A percentile compares a stretch with the other conserved stretches of the same genome.
These are phyloP conservation scores for Ceyx erithaca DNA, from an alignment of 2,797 vertebrate species.

Conservation along the genomic window DNA sequence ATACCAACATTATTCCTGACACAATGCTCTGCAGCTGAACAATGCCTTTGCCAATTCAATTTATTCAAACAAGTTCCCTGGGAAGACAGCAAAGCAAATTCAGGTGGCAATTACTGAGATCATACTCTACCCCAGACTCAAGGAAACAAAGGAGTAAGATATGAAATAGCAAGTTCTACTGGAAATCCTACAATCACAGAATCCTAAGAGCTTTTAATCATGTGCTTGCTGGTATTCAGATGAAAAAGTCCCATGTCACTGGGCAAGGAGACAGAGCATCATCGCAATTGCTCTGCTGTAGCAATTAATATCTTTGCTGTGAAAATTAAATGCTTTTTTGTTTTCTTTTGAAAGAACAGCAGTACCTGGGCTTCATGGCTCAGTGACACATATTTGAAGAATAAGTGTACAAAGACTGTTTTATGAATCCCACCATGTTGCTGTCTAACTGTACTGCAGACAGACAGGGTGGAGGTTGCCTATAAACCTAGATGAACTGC, in stretches of 20 bases:
- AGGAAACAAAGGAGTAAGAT: conserved; percentile 59
- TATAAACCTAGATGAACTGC: background rate
- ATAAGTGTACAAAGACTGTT: background rate
- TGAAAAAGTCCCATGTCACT: conserved; percentile 37
- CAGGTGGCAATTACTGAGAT: conserved; percentile 48
- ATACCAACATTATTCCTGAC: conserved; percentile 49
- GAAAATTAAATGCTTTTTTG: background rate
- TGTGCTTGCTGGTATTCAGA: background rate
- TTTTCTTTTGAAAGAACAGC: background rate
- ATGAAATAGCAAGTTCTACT: conserved; percentile 38
- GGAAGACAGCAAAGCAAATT: conserved; percentile 67
- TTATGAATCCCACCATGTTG: background rate
- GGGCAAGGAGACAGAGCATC: conserved; percentile 45
- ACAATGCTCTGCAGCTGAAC: conserved; percentile 20
- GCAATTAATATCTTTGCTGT: background rate
- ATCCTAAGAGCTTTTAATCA: conserved; percentile 28
- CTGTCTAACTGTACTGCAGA: background rate
- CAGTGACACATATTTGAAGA: background rate
- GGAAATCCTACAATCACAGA: conserved; percentile 15
- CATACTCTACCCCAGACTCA: background rate
- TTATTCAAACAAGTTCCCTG: conserved; percentile 65
- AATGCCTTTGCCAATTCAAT: conserved; percentile 62
- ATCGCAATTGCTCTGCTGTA: background rate
- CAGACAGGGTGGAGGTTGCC: background rate
- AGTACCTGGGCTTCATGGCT: background rate